Conservation (phyloP, 1,140 invertebrate genomes). For the Oncopodura yosiiana region DNA sequence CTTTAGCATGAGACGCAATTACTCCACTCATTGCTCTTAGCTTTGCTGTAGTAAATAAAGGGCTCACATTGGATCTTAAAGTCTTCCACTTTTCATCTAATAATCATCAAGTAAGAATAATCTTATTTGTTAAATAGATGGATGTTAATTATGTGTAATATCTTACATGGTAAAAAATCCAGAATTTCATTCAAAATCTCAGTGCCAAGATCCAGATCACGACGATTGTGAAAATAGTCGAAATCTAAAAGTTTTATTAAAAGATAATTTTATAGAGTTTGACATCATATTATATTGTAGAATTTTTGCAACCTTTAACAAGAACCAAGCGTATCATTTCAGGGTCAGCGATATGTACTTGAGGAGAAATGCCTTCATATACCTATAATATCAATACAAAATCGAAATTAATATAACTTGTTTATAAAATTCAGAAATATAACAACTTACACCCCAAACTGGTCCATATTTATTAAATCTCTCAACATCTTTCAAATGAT, state of each 20-base stretch:
- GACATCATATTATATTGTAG: too few species aligned
- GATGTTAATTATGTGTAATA: not conserved
- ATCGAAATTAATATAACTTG: too few species aligned
- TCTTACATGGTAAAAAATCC: conserved; percentile 8
- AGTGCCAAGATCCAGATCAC: conserved; percentile 16
- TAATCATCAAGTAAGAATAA: too few species aligned
- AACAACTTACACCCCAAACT: conserved; percentile 27
- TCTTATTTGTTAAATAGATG: conserved; percentile 6
- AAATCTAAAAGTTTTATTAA: too few species aligned
- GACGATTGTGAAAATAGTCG: conserved; percentile 13
- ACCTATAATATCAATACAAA: too few species aligned
- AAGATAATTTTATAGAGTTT: too few species aligned
- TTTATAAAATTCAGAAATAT: too few species aligned
- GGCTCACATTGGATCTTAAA: not conserved
- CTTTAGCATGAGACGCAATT: conserved; percentile 3
- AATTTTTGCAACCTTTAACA: too few species aligned
- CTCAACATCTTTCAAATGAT: conserved; percentile 28
- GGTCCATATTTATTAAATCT: conserved; percentile 26
- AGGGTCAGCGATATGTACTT: conserved; percentile 36
- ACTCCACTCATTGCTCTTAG: conserved; percentile 13
- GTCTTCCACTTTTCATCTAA: conserved; percentile 12
- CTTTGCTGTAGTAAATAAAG: conserved; percentile 17
- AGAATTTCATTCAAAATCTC: conserved; percentile 20
- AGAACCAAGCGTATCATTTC: conserved; percentile 45
- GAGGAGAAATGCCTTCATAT: conserved; percentile 16